These are phyloP conservation scores for Nowickia ferox DNA, from an alignment of 2,888 invertebrate genomes.

Conservation along the genomic window DNA sequence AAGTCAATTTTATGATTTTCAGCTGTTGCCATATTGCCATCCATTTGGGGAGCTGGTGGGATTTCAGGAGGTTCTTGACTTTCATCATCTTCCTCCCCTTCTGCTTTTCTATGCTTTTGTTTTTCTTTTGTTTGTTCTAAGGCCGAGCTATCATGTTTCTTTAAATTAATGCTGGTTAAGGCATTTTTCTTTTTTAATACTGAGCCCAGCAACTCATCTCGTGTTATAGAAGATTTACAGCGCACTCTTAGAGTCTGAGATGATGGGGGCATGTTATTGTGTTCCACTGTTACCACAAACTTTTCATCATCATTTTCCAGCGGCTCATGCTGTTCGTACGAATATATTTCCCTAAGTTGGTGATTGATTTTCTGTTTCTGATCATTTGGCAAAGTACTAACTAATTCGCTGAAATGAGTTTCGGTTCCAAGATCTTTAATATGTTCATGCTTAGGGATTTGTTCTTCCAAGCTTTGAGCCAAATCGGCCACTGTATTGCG, in stretches of 20 bases:
- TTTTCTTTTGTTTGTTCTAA: conserved; percentile 83
- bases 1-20: conserved; percentile 26
- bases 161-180: conserved; percentile 41
- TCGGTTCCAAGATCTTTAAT: conserved; percentile 78
- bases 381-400: conserved; percentile 93
- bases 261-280: conserved; percentile 73
- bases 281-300: conserved; percentile 86
- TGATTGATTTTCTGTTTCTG: conserved; percentile 91
- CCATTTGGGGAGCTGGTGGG: conserved; percentile 64
- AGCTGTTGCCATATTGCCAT: conserved; percentile 78
- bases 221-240: conserved; percentile 85
- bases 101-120: background rate
- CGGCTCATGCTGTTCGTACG: conserved; percentile 77
- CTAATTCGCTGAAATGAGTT: conserved; percentile 89
- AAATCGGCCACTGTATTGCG: conserved; percentile 92
- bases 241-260: conserved; percentile 84
- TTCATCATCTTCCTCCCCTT: background rate
- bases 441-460: conserved; percentile 82
- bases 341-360: conserved; percentile 91
- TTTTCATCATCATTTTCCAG: conserved; percentile 83
- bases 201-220: conserved; percentile 82
- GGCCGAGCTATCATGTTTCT: conserved; percentile 83
- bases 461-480: conserved; percentile 88
- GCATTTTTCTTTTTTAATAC: conserved; percentile 79
- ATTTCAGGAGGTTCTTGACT: conserved; percentile 53